phyloP scores from a whole-genome alignment of 1,140 invertebrate species.

The Solenopsis fugax region DNA sequence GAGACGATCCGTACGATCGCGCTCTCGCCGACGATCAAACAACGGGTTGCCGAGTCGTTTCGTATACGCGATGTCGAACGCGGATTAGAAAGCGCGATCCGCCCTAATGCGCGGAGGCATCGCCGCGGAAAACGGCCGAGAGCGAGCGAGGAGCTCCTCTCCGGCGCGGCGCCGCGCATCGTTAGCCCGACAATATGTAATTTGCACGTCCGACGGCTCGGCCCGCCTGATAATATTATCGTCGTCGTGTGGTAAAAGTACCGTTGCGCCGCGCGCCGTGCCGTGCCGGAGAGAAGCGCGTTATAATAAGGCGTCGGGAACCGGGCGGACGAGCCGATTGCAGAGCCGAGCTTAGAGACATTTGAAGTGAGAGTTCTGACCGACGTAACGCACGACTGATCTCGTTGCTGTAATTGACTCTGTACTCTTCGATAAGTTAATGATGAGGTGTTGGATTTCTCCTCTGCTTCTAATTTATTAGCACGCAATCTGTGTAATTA shows the following conservation, averaged over 20 bases:
- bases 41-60: conserved; percentile 62
- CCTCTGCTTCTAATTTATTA: conserved; percentile 28
- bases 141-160: conserved; percentile 38
- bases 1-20: conserved; percentile 1
- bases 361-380: conserved; percentile 12
- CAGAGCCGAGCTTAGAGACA: conserved; percentile 30
- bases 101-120: conserved; percentile 68
- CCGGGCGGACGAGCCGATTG: background rate
- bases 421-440: conserved; percentile 1
- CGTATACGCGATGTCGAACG: conserved; percentile 54
- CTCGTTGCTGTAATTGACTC: conserved; percentile 40
- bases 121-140: conserved; percentile 57
- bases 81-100: conserved; percentile 65
- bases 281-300: background rate
- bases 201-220: conserved; percentile 53
- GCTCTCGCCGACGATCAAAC: conserved; percentile 13
- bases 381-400: conserved; percentile 30
- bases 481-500: conserved; percentile 4
- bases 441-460: conserved; percentile 33
- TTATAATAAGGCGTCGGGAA: conserved; percentile 42
- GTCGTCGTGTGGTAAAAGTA: conserved; percentile 40
- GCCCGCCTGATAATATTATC: conserved; percentile 57
- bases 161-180: conserved; percentile 13
- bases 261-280: conserved; percentile 11
- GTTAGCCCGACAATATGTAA: conserved; percentile 58